Evolutionary conservation across 2,797 vertebrate species (phyloP).

Genomic region (Artibeus jamaicensis): DNA sequence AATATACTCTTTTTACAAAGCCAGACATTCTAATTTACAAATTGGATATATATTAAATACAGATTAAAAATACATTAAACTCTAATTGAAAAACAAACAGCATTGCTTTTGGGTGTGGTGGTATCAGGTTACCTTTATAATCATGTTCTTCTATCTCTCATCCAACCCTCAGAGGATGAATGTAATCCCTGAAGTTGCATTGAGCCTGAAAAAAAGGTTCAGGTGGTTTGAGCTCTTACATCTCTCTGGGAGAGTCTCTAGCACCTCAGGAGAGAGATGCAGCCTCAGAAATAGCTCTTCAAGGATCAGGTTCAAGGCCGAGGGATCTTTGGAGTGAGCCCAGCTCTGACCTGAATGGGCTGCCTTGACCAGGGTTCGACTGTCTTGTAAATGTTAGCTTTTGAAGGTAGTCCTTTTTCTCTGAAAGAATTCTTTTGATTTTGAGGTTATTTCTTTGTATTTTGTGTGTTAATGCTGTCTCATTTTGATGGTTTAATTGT

Average conservation of each 20-base stretch:
- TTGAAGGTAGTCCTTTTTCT: neutral
- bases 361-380: neutral
- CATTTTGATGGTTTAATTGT: neutral
- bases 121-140: neutral
- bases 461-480: neutral
- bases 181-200: neutral
- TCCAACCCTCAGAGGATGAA: neutral
- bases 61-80: neutral
- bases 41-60: neutral
- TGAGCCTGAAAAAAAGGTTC: neutral
- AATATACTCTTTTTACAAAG: conserved; percentile 22
- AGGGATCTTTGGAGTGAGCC: neutral
- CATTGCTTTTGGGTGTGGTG: neutral
- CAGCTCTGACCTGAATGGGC: neutral
- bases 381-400: neutral
- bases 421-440: neutral
- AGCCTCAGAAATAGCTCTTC: neutral
- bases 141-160: neutral
- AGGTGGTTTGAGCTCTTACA: neutral
- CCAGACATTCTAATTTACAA: conserved; percentile 13
- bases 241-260: neutral
- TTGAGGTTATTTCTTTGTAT: neutral
- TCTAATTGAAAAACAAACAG: neutral
- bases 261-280: neutral
- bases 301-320: neutral